These are phyloP conservation scores for Achlya flavicornis DNA, from an alignment of 2,888 invertebrate species.

Conservation along the genomic window DNA sequence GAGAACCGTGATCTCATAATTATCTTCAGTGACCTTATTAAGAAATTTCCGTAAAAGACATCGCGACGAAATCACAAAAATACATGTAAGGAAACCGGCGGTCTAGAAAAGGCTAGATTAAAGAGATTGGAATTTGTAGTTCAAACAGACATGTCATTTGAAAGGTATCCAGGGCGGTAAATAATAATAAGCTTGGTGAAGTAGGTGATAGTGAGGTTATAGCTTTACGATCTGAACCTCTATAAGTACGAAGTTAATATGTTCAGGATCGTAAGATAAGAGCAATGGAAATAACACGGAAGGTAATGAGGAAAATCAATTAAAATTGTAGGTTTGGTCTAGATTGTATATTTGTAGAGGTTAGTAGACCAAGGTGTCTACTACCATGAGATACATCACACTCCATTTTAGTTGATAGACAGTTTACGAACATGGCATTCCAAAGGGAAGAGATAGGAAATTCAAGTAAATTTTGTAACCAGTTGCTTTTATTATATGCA, in stretches of 20 bases:
- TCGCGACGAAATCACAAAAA: constrained; percentile 1
- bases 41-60: background rate
- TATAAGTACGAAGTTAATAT: background rate
- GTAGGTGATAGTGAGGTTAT: background rate
- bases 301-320: background rate
- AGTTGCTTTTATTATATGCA: background rate
- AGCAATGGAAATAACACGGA: background rate
- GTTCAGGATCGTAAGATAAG: background rate
- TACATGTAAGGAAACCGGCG: constrained; percentile 1
- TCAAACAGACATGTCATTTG: background rate
- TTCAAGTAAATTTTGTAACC: background rate
- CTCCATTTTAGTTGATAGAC: too few relatives aligned
- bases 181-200: constrained; percentile 3
- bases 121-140: constrained; percentile 2
- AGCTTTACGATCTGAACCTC: background rate
- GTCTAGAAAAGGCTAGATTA: constrained; percentile 5
- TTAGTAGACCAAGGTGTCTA: background rate
- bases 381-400: too few relatives aligned
- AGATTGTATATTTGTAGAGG: background rate
- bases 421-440: too few relatives aligned
- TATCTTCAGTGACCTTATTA: background rate
- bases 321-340: background rate
- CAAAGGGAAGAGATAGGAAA: too few relatives aligned
- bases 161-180: background rate
- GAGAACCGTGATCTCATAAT: background rate